Conservation (phyloP, 2,113 vertebrate genomes). For the Petroica traversi region DNA sequence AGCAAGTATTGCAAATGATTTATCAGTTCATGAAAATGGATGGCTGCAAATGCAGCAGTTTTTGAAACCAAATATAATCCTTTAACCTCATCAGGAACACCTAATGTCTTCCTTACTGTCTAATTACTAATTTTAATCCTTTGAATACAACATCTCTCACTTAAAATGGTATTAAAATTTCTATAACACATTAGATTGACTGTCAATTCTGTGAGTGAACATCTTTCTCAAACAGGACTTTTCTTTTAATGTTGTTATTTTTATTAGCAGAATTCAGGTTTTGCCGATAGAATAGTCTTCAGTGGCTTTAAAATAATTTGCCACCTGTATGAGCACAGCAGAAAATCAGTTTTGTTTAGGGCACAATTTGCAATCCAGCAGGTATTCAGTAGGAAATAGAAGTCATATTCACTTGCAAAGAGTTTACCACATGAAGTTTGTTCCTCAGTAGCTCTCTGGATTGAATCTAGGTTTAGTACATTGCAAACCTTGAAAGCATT, state of each 20-base stretch:
- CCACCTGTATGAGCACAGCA: not conserved
- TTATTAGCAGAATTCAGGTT: not conserved
- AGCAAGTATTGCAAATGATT: too few species aligned
- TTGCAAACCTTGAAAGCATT: not conserved
- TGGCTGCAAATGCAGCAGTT: too few species aligned
- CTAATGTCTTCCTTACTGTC: not conserved
- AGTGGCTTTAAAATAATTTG: not conserved
- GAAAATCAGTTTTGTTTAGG: not conserved
- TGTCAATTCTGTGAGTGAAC: not conserved
- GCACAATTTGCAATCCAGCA: not conserved
- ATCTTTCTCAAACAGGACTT: not conserved
- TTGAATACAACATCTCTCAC: not conserved
- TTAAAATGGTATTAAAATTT: not conserved
- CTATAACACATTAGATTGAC: not conserved
- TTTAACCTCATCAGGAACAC: not conserved
- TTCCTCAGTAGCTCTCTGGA: not conserved
- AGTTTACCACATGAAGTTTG: not conserved
- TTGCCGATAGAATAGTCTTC: not conserved
- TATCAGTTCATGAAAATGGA: too few species aligned
- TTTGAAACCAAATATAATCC: not conserved
- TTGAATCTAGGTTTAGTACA: not conserved
- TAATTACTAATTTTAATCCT: not conserved
- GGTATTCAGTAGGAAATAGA: not conserved
- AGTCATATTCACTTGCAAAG: not conserved
- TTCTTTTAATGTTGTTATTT: not conserved